Conservation (phyloP, 2,888 invertebrate genomes). For the Leptinotarsa tumamoca region DNA sequence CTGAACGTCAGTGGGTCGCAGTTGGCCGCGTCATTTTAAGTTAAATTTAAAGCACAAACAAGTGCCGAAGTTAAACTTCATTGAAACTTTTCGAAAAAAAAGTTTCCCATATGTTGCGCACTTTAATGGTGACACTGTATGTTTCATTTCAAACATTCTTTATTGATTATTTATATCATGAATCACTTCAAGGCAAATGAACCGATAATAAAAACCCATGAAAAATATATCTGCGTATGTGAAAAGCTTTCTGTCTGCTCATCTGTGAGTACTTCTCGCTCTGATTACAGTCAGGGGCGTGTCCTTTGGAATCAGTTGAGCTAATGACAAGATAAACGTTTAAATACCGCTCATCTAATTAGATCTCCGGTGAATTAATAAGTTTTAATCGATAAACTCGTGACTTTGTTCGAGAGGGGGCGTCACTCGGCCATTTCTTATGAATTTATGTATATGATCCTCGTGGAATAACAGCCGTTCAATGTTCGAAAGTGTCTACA, state of each 20-base stretch:
- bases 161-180: too few species aligned
- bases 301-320: constrained; percentile 14
- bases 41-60: too few species aligned
- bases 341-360: constrained; percentile 24
- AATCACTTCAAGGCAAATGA: too few species aligned
- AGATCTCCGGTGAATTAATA: constrained; percentile 27
- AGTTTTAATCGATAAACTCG: constrained; percentile 27
- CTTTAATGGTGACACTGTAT: too few species aligned
- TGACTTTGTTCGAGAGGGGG: constrained; percentile 23
- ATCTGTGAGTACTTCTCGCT: not conserved
- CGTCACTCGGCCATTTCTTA: constrained; percentile 19
- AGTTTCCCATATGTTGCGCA: too few species aligned
- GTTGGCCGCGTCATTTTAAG: too few species aligned
- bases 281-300: constrained; percentile 14
- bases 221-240: too few species aligned
- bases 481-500: constrained; percentile 10
- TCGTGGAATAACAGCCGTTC: constrained; percentile 6
- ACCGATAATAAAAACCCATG: too few species aligned
- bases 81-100: too few species aligned
- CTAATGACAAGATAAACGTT: constrained; percentile 30
- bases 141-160: too few species aligned
- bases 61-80: too few species aligned
- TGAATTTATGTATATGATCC: constrained; percentile 20
- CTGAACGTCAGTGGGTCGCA: too few species aligned
- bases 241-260: not conserved